phyloP scores from a whole-genome alignment of 2,888 invertebrate species.

The Unio delphinus region DNA sequence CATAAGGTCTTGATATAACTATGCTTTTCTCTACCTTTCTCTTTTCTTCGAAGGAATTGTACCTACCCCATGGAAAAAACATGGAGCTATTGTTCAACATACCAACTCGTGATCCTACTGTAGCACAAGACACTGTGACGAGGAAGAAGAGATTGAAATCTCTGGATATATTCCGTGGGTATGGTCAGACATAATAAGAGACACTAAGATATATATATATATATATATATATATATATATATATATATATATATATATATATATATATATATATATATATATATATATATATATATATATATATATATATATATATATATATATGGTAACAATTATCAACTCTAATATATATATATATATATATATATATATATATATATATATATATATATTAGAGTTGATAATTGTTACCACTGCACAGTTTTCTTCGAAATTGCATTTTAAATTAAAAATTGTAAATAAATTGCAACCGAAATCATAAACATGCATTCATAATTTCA shows the following conservation, averaged over 20 bases:
- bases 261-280: too few species aligned
- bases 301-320: too few species aligned
- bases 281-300: too few species aligned
- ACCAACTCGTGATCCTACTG: neutral
- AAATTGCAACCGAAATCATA: too few species aligned
- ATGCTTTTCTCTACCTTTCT: slow-evolving; percentile 2
- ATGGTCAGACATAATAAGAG: neutral
- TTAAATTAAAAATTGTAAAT: neutral
- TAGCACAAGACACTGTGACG: neutral
- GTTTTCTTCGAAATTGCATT: neutral
- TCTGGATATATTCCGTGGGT: slow-evolving; percentile 62
- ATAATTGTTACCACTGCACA: neutral
- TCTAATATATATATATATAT: too few species aligned
- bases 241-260: too few species aligned
- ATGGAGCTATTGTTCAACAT: neutral
- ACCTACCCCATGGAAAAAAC: neutral
- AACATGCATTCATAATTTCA: too few species aligned
- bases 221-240: too few species aligned
- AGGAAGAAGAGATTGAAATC: slow-evolving; percentile 42
- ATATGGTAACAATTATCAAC: too few species aligned
- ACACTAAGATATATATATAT: neutral
- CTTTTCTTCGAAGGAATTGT: slow-evolving; percentile 11
- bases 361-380: too few species aligned
- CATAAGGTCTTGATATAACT: neutral
- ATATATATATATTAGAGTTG: too few species aligned